phyloP scores from a whole-genome alignment of 2,888 invertebrate species.

The Acrobasis consociella region DNA sequence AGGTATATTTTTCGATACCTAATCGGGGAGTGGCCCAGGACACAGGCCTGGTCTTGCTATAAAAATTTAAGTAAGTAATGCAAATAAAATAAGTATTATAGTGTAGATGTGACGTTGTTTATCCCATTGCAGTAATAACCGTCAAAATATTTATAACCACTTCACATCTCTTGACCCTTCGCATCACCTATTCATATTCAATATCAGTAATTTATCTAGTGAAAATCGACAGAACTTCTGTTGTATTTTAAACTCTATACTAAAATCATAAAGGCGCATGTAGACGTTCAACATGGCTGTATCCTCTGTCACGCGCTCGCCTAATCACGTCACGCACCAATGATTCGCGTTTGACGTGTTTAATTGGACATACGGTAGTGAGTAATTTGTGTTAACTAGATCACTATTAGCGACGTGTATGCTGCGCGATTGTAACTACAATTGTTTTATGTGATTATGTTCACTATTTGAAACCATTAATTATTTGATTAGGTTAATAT shows the following conservation, averaged over 20 bases:
- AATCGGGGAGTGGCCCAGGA: too few species aligned
- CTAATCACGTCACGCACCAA: constrained; percentile 67
- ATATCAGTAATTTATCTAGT: background rate
- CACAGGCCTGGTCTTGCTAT: too few species aligned
- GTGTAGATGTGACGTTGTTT: too few species aligned
- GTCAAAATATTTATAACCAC: too few species aligned
- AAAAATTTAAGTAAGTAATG: too few species aligned
- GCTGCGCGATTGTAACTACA: constrained; percentile 28
- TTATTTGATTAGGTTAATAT: too few species aligned
- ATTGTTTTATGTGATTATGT: constrained; percentile 12
- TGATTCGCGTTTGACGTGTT: constrained; percentile 59
- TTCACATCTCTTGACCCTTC: too few species aligned
- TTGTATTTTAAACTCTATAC: constrained; percentile 3
- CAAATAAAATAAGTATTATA: too few species aligned
- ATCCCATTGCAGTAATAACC: too few species aligned
- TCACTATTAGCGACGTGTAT: constrained; percentile 44
- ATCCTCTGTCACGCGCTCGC: constrained; percentile 45
- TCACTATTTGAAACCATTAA: background rate
- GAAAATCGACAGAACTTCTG: background rate
- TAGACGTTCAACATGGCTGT: constrained; percentile 20
- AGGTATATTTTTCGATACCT: too few species aligned
- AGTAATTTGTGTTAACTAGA: constrained; percentile 62
- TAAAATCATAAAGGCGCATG: constrained; percentile 30
- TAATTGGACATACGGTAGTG: constrained; percentile 66
- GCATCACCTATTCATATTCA: too few species aligned